Conservation (phyloP, 2,888 invertebrate genomes). For the Euzophera pinguis region DNA sequence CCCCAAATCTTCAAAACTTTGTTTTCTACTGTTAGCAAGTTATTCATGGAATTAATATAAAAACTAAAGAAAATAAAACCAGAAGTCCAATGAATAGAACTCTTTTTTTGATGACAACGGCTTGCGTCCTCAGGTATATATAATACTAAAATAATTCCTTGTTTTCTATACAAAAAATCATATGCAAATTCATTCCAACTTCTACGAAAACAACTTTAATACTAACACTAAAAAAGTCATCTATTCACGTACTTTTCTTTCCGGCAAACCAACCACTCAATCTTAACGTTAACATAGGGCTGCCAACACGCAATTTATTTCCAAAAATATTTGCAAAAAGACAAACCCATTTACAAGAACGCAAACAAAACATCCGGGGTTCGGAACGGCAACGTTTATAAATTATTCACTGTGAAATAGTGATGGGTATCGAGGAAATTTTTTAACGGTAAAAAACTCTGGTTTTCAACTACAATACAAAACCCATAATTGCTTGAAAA, state of each 20-base stretch:
- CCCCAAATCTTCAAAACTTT: too few relatives aligned
- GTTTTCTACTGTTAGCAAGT: too few relatives aligned
- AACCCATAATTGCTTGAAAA: too few relatives aligned
- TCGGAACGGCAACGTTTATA: slow-evolving; percentile 2
- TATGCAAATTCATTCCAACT: neutral
- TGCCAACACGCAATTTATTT: slow-evolving; percentile 2
- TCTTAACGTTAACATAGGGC: slow-evolving; percentile 1
- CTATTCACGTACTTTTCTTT: neutral
- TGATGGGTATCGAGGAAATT: neutral
- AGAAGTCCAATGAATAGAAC: too few relatives aligned
- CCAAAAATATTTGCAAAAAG: slow-evolving; percentile 10
- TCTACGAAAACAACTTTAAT: neutral
- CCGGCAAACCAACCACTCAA: slow-evolving; percentile 1
- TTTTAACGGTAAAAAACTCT: too few relatives aligned
- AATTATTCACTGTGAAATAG: slow-evolving; percentile 11
- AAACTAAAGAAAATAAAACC: too few relatives aligned
- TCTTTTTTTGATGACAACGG: too few relatives aligned
- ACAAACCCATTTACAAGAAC: slow-evolving; percentile 4
- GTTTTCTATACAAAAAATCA: too few relatives aligned
- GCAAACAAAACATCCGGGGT: slow-evolving; percentile 6
- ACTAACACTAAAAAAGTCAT: neutral
- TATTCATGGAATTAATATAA: too few relatives aligned
- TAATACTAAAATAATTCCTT: too few relatives aligned
- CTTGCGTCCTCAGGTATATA: too few relatives aligned
- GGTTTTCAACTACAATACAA: too few relatives aligned